Evolutionary conservation across 1,140 invertebrate species (phyloP), one percentile per base, ranked within the genome.

Genomic region (Bombus ignitus): DNA sequence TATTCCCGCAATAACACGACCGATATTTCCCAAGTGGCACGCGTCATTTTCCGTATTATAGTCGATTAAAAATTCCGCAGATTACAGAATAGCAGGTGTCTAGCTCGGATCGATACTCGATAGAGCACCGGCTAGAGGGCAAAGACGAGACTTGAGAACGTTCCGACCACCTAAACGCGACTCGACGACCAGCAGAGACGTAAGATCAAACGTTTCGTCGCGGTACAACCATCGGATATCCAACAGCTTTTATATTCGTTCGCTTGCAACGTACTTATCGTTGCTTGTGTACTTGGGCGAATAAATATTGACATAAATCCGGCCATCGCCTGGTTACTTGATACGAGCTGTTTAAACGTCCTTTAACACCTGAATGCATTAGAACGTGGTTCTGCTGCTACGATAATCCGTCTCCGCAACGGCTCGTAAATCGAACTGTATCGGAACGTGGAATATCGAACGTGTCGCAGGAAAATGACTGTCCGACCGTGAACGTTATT

Each of bases 11-110:
- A 39, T 35, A 78, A 78, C 82, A 22, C 13, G 44, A 22, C 37
- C 44, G 44, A 71, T 84, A 84, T 85, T 85, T 44, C 65, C 39
- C 66, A 72, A 72, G n/a, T 53, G 76, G 39, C 76, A 80, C 53
- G 37, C 72, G 44, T 70, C 62, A 59, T 28, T 72, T 44, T 72
- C 42, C 39, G 8, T 18, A 39, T 47, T 9, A 15, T 42, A 32
- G 37, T n/a, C 28, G 39, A 5, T 44, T 47, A 80, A 85, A 85
- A 85, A 85, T 80, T 72, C 39, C 47, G 42, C 6, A 12, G 39
- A 80, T 80, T 53, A 65, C 28, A 37, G 12, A 9, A n/a, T 62
- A n/a, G 9, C 22, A 6, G 28, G 2, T 8, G 28, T 8, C 6
- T 10, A 18, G 12, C n/a, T 1, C 3, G 59, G 65, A 70, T 83